Conservation (phyloP, 1,140 invertebrate genomes). For the Drosophila leontia region DNA sequence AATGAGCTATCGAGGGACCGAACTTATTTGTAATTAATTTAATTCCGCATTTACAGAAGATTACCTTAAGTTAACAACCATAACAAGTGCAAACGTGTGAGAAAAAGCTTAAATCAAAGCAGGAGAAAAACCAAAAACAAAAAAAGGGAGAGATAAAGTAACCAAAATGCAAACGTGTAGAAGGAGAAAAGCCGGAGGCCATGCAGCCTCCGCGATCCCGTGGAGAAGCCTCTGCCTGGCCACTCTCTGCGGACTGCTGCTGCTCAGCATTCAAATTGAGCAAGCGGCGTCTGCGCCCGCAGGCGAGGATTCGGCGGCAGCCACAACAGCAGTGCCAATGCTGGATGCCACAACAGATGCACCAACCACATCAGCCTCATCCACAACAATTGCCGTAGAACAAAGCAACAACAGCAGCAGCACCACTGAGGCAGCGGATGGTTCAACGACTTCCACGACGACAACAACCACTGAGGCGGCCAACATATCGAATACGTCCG, state of each 20-base stretch:
- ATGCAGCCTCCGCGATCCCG: slow-evolving; percentile 37
- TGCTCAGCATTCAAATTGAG: slow-evolving; percentile 81
- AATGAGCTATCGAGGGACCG: slow-evolving; percentile 25
- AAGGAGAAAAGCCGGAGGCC: slow-evolving; percentile 69
- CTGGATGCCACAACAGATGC: slow-evolving; percentile 64
- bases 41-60: slow-evolving; percentile 53
- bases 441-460: slow-evolving; percentile 73
- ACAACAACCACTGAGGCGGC: slow-evolving; percentile 43
- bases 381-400: slow-evolving; percentile 70
- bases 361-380: slow-evolving; percentile 47
- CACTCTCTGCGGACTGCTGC: slow-evolving; percentile 69
- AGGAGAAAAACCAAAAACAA: slow-evolving; percentile 23
- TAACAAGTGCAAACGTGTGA: slow-evolving; percentile 75
- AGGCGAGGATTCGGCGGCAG: slow-evolving; percentile 70
- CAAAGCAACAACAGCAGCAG: slow-evolving; percentile 44
- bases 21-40: slow-evolving; percentile 33
- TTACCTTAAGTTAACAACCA: slow-evolving; percentile 49
- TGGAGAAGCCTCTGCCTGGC: slow-evolving; percentile 65
- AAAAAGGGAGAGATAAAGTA: slow-evolving; percentile 19
- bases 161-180: slow-evolving; percentile 69
- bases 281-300: slow-evolving; percentile 75
- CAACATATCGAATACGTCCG: slow-evolving; percentile 69
- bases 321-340: slow-evolving; percentile 45
- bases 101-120: slow-evolving; percentile 49
- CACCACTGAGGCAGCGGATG: slow-evolving; percentile 53